A percentile compares a stretch with the other conserved stretches of the same genome.
phyloP scores from a whole-genome alignment of 2,113 vertebrate genomes.

The Zosterops pallidus region DNA sequence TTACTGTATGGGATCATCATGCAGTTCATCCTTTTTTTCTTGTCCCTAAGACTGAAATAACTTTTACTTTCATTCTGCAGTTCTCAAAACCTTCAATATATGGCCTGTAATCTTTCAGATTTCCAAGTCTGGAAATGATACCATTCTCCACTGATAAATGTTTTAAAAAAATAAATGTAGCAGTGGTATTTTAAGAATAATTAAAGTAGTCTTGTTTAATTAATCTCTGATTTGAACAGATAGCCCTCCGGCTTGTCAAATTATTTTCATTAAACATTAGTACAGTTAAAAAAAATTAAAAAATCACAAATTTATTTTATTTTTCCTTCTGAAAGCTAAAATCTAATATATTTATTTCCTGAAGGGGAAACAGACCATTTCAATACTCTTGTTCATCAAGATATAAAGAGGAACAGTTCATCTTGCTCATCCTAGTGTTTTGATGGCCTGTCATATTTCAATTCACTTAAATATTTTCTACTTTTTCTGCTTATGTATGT shows the following conservation, averaged over 20 bases:
- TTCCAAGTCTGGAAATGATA: background rate
- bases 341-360: background rate
- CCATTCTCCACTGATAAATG: background rate
- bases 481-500: background rate
- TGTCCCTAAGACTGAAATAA: background rate
- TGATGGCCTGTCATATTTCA: background rate
- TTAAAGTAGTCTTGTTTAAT: background rate
- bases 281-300: background rate
- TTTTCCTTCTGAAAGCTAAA: background rate
- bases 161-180: background rate
- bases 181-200: background rate
- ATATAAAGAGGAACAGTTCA: rapidly evolving
- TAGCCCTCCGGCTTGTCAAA: background rate
- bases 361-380: background rate
- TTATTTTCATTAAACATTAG: background rate
- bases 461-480: background rate
- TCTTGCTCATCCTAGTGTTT: background rate
- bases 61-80: background rate
- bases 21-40: background rate
- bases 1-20: background rate
- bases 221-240: background rate
- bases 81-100: background rate
- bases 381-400: background rate
- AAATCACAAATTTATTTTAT: background rate
- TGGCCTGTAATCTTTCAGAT: background rate